Evolutionary conservation across 92 coral and sea anemone genomes (phyloP).

Genomic region (Anthopleura xanthogrammica): DNA sequence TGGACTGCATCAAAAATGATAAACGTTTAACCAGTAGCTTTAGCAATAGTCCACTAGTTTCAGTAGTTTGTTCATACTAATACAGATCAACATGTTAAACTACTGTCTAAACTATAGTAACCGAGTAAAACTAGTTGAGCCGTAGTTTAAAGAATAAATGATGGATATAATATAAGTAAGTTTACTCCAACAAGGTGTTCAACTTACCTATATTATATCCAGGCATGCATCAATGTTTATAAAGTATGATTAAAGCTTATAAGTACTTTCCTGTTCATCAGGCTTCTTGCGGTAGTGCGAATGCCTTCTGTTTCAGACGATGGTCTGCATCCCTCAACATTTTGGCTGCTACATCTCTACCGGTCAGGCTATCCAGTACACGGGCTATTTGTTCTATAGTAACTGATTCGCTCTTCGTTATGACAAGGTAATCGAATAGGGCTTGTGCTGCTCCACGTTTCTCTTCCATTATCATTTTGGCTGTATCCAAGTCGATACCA

Average conservation of each 20-base stretch:
- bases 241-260: too few species aligned
- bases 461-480: neutral
- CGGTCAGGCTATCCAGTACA: neutral
- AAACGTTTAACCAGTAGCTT: too few species aligned
- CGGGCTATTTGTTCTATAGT: neutral
- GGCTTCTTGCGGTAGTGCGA: neutral
- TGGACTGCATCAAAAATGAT: too few species aligned
- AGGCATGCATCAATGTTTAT: neutral
- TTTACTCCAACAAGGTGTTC: neutral
- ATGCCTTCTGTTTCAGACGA: neutral
- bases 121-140: too few species aligned
- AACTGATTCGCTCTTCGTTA: neutral
- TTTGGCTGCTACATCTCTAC: neutral
- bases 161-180: too few species aligned
- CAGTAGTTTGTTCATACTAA: too few species aligned
- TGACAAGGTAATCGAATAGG: neutral
- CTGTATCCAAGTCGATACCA: too few species aligned
- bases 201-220: neutral
- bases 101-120: too few species aligned
- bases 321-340: conserved; percentile 5
- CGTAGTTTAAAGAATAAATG: too few species aligned
- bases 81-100: too few species aligned
- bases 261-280: neutral
- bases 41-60: too few species aligned
- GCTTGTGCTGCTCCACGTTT: neutral